phyloP scores from a whole-genome alignment of 2,797 vertebrate species.

The Diplodus sargus region DNA sequence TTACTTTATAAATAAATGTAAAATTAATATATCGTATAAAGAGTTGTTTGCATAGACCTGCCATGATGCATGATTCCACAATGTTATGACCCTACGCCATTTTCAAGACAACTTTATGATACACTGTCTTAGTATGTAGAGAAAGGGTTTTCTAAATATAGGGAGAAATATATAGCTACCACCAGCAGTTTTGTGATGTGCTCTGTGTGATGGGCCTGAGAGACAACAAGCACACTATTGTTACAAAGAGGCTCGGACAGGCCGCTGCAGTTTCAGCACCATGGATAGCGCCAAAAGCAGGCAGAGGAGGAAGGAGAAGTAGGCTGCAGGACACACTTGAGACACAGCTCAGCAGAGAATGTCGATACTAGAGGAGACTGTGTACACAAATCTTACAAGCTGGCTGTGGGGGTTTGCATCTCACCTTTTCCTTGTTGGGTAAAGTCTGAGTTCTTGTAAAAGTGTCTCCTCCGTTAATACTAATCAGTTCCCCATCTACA shows the following conservation, averaged over 20 bases:
- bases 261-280: slow-evolving; percentile 65
- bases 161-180: too few relatives aligned
- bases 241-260: neutral
- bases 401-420: neutral
- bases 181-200: neutral
- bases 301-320: neutral
- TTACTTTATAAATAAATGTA: too few relatives aligned
- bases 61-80: too few relatives aligned
- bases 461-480: slow-evolving; percentile 76
- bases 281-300: slow-evolving; percentile 64
- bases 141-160: too few relatives aligned
- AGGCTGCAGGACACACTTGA: neutral
- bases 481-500: slow-evolving; percentile 76
- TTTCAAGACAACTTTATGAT: too few relatives aligned
- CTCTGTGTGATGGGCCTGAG: neutral
- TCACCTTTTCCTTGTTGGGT: slow-evolving; percentile 76
- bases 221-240: neutral
- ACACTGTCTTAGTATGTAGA: too few relatives aligned
- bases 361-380: neutral
- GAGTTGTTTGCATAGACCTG: too few relatives aligned
- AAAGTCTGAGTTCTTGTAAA: slow-evolving; percentile 77
- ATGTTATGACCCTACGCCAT: too few relatives aligned
- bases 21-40: too few relatives aligned
- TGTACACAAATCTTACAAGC: neutral
- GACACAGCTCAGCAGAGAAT: neutral